Evolutionary conservation across 2,113 vertebrate genomes (phyloP), one percentile per base, ranked within the genome.

Genomic region (Talpa occidentalis): DNA sequence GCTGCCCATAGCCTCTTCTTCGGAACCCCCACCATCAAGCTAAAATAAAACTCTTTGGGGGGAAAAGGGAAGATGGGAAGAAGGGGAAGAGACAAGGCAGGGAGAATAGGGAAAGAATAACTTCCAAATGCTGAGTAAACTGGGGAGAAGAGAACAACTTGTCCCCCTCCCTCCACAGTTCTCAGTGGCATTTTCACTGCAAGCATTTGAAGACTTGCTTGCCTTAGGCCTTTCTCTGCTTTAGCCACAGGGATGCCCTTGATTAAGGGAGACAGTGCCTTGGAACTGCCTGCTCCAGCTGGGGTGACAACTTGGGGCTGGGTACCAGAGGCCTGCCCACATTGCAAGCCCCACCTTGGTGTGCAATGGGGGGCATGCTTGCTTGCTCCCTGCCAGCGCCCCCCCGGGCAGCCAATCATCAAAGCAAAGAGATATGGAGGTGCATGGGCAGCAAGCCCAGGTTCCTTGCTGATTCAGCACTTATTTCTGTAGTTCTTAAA

Each of bases 401-500:
- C 54, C 74, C 82, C 66, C 35, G 90, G 77, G 76, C 93, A 95
- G 49, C 82, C 54, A 24, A 76, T 44, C 72, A 30, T 60, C 21
- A 19, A n/a, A 37, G 52, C 74, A 79, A 86, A 86, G 85, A 52
- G 72, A 54, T 19, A 5, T 3, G n/a, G 84, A 42, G 56, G 56
- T 3, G 1, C 37, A 24, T 3, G 67, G 81, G 90, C 72, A 16
- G 73, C 49, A 22, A 9, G 69, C 79, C 52, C 90, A 90, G 10
- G 78, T 52, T 93, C 95, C 40, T 94, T 6, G 0, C 79, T 85
- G 56, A 97, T 97, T 95, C 96, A 97, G 98, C 96, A 95, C 98
- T 98, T 98, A 92, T 10, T 96, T 95, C 95, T 96, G 11, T 95
- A 94, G 97, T 94, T 97, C 97, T 52, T 42, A 66, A 97, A 98